A percentile compares a stretch with the other conserved stretches of the same genome.
phyloP scores from a whole-genome alignment of 1,140 invertebrate genomes.

The Halyomorpha halys region DNA sequence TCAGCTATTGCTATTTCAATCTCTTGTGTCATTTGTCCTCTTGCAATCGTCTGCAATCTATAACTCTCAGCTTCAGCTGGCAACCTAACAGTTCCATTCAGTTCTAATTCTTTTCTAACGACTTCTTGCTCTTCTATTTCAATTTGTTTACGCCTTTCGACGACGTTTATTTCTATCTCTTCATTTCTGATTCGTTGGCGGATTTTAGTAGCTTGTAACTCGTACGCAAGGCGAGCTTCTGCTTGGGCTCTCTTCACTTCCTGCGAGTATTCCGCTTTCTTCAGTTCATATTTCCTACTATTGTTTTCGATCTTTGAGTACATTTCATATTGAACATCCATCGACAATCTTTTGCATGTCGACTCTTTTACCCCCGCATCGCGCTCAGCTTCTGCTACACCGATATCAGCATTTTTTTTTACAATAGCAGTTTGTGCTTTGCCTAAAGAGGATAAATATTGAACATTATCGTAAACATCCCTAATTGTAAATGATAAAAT shows the following conservation, averaged over 20 bases:
- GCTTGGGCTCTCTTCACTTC: constrained; percentile 97
- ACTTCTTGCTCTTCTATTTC: constrained; percentile 94
- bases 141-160: constrained; percentile 85
- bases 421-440: constrained; percentile 91
- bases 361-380: constrained; percentile 90
- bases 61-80: constrained; percentile 91
- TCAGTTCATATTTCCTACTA: constrained; percentile 79
- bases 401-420: constrained; percentile 90
- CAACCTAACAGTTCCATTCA: constrained; percentile 79
- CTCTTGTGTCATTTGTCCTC: constrained; percentile 86
- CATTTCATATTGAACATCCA: constrained; percentile 93
- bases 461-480: constrained; percentile 92
- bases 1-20: constrained; percentile 84
- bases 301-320: constrained; percentile 96
- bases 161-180: constrained; percentile 93
- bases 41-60: constrained; percentile 78
- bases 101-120: constrained; percentile 79
- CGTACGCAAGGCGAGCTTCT: constrained; percentile 89
- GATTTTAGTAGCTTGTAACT: constrained; percentile 91
- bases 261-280: constrained; percentile 91
- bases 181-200: constrained; percentile 89
- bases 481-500: constrained; percentile 97
- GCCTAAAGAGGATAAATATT: constrained; percentile 88
- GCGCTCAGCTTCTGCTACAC: constrained; percentile 88
- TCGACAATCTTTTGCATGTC: constrained; percentile 89